Conservation (phyloP, 2,113 vertebrate genomes). For the Antechinus flavipes region DNA sequence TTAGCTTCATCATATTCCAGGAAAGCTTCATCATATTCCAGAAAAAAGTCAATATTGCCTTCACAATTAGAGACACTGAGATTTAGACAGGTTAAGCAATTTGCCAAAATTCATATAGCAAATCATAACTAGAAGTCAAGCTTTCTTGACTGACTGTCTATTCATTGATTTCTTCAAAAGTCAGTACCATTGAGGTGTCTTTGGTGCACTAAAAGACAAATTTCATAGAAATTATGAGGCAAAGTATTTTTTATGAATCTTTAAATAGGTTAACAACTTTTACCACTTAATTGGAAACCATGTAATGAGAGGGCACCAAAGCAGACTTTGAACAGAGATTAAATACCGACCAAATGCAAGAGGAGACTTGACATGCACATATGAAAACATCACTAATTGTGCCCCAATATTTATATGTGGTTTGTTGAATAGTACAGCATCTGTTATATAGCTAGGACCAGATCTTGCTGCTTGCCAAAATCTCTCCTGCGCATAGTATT, state of each 20-base stretch:
- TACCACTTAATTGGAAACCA: background rate
- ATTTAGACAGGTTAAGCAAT: background rate
- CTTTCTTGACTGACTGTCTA: background rate
- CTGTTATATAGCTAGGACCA: background rate
- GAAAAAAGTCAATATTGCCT: background rate
- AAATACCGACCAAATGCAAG: background rate
- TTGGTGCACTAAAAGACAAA: background rate
- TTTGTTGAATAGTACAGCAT: background rate
- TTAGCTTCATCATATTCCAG: background rate
- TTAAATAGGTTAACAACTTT: background rate
- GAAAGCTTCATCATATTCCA: background rate
- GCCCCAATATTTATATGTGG: background rate
- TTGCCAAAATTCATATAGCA: background rate
- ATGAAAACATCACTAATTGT: background rate
- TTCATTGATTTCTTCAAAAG: background rate
- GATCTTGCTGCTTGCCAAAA: background rate
- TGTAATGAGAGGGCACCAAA: background rate
- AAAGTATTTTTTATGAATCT: background rate
- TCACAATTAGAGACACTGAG: background rate
- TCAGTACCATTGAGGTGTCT: background rate
- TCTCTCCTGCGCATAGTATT: background rate
- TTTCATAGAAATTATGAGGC: background rate
- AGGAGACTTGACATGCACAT: background rate
- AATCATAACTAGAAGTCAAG: background rate
- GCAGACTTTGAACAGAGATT: background rate